These are phyloP conservation scores for Fragum whitleyi DNA, from an alignment of 2,888 invertebrate species.

Conservation along the genomic window DNA sequence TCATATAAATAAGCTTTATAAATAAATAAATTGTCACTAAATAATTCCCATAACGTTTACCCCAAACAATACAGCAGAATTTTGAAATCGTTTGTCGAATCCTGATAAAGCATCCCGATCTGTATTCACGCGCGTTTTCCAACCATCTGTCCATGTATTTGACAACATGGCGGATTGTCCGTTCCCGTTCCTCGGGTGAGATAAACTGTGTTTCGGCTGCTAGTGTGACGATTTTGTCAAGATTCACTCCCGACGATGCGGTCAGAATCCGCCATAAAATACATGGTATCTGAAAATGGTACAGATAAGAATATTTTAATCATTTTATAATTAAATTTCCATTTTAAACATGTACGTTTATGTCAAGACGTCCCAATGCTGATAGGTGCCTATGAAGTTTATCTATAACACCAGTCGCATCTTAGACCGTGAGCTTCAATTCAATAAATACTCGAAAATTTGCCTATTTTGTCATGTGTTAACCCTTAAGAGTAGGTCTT, in stretches of 20 bases:
- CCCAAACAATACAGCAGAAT: conserved; percentile 84
- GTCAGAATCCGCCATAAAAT: conserved; percentile 86
- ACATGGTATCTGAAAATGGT: conserved; percentile 82
- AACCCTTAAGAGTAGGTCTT: too few relatives aligned
- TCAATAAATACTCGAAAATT: too few relatives aligned
- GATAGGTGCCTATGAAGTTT: too few relatives aligned
- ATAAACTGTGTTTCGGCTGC: conserved; percentile 86
- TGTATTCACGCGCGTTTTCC: conserved; percentile 85
- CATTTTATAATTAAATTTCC: too few relatives aligned
- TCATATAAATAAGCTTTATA: conserved; percentile 85
- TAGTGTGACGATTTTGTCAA: conserved; percentile 85
- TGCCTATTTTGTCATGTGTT: too few relatives aligned
- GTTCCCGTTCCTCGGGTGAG: conserved; percentile 83
- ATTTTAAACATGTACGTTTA: too few relatives aligned
- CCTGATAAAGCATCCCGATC: conserved; percentile 83
- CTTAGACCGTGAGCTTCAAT: too few relatives aligned
- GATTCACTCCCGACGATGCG: conserved; percentile 81
- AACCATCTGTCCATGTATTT: conserved; percentile 86
- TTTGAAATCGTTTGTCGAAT: conserved; percentile 84
- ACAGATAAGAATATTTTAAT: neutral
- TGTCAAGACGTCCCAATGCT: too few relatives aligned
- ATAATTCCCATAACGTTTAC: conserved; percentile 86
- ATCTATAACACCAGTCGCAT: too few relatives aligned
- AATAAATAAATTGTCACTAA: conserved; percentile 86
- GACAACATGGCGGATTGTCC: conserved; percentile 85